Conservation (phyloP, 2,113 vertebrate genomes). For the Oxyruncus cristatus region DNA sequence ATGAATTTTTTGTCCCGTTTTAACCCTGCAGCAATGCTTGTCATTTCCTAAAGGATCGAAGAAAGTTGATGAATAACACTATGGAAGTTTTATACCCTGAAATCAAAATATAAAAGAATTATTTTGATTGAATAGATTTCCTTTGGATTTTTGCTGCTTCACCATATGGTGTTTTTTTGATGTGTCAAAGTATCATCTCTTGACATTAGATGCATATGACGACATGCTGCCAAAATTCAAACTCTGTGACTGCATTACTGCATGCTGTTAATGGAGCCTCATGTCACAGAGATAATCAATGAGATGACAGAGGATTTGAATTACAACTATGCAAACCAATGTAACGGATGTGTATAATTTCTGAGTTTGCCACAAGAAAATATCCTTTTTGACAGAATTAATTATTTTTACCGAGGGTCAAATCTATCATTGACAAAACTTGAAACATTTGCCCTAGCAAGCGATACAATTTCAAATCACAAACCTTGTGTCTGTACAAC, state of each 20-base stretch:
- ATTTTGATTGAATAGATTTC: neutral
- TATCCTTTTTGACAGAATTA: neutral
- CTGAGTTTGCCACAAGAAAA: neutral
- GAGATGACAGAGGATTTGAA: neutral
- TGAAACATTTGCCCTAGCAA: neutral
- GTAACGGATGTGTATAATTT: neutral
- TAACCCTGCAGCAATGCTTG: neutral
- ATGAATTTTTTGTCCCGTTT: neutral
- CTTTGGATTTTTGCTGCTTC: neutral
- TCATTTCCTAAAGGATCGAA: neutral
- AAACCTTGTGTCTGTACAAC: neutral
- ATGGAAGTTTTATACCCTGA: neutral
- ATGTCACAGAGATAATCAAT: neutral
- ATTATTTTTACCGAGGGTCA: neutral
- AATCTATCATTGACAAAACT: neutral
- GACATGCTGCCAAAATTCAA: neutral
- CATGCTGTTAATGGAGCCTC: neutral
- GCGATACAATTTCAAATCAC: neutral
- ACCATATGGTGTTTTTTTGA: neutral
- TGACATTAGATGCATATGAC: neutral
- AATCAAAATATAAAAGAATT: neutral
- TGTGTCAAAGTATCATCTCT: neutral
- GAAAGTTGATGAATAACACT: neutral
- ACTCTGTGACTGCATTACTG: neutral
- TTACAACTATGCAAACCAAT: neutral